Conservation (phyloP, 2,113 vertebrate genomes). For the Otus sunia region DNA sequence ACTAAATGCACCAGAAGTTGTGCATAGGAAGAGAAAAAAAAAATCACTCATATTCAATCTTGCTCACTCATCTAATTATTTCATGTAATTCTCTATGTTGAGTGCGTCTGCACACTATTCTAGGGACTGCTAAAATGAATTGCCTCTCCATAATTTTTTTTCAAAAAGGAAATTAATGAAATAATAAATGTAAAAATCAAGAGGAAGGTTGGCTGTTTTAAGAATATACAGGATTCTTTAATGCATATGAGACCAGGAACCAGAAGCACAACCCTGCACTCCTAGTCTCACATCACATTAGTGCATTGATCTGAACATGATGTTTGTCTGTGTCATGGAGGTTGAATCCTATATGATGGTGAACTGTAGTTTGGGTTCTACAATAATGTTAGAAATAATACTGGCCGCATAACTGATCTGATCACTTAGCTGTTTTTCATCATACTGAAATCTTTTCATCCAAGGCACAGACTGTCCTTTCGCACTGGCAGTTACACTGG, state of each 20-base stretch:
- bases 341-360: neutral
- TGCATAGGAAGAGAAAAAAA: neutral
- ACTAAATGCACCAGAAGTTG: neutral
- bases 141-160: neutral
- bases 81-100: neutral
- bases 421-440: neutral
- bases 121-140: neutral
- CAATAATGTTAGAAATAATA: neutral
- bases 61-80: neutral
- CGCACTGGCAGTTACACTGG: neutral
- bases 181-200: neutral
- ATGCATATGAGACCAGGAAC: neutral
- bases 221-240: neutral
- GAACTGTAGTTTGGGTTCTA: neutral
- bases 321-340: neutral
- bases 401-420: neutral
- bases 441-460: neutral
- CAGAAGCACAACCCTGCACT: neutral
- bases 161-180: neutral
- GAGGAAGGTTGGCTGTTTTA: neutral
- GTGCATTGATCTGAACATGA: neutral
- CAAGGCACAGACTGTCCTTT: neutral
- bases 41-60: neutral
- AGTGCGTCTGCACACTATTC: neutral
- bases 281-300: neutral